Evolutionary conservation across 2,113 vertebrate genomes (phyloP).

Genomic region (Epinephelus fuscoguttatus): DNA sequence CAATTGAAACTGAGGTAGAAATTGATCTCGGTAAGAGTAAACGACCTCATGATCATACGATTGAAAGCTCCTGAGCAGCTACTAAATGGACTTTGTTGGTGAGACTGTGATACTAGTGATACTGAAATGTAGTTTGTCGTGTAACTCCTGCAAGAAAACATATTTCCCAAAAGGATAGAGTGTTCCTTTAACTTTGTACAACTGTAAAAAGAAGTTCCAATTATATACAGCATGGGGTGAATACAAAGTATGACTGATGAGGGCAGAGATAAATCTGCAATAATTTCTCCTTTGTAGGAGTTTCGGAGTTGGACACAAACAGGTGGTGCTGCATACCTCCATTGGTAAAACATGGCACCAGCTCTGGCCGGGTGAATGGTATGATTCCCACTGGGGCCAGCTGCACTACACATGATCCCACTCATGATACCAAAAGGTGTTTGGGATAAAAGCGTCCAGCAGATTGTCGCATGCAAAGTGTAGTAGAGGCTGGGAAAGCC

Average conservation of each 20-base stretch:
- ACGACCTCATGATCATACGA: not conserved
- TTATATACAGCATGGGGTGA: no score
- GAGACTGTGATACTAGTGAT: no score
- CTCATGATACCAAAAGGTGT: constrained; percentile 57
- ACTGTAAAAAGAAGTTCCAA: no score
- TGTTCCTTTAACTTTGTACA: no score
- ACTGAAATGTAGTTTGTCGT: no score
- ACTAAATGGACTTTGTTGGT: no score
- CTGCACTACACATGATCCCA: constrained; percentile 54
- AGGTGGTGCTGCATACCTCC: constrained; percentile 34
- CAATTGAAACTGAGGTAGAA: not conserved
- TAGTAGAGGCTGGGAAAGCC: constrained; percentile 57
- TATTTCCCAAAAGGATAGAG: no score
- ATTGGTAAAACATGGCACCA: not conserved
- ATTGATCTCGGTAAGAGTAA: not conserved
- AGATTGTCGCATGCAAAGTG: constrained; percentile 56
- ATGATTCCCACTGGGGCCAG: constrained; percentile 35
- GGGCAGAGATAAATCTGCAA: not conserved
- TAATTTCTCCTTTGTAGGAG: no score
- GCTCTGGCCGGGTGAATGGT: constrained; percentile 20
- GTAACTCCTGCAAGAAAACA: no score
- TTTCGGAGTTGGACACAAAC: constrained; percentile 16
- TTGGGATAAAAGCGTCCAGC: constrained; percentile 54
- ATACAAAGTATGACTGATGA: no score
- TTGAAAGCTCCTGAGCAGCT: no score